These are phyloP conservation scores for Paragorgia papillata DNA, from an alignment of 92 coral and sea anemone species.

Conservation along the genomic window DNA sequence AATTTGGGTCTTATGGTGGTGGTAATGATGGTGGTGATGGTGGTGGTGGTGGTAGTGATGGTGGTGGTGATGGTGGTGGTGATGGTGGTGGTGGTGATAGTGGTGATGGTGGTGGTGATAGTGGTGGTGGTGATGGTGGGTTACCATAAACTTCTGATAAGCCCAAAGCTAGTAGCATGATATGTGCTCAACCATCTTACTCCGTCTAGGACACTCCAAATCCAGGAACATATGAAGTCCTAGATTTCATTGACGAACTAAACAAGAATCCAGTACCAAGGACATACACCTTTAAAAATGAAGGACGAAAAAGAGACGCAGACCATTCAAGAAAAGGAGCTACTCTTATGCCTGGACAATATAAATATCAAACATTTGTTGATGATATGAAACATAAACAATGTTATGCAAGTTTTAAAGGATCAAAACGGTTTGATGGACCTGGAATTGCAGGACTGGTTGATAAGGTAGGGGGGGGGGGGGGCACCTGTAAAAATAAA, in stretches of 20 bases:
- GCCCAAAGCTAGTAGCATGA: too few species aligned
- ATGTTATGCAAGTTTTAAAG: slow-evolving; percentile 78
- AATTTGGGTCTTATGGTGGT: too few species aligned
- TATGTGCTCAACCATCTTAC: too few species aligned
- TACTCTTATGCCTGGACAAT: slow-evolving; percentile 85
- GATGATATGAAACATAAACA: slow-evolving; percentile 69
- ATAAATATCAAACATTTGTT: slow-evolving; percentile 75
- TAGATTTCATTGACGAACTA: slow-evolving; percentile 81
- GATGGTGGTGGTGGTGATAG: too few species aligned
- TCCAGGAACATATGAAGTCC: slow-evolving; percentile 86
- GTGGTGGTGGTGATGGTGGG: too few species aligned
- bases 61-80: too few species aligned
- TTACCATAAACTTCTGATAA: too few species aligned
- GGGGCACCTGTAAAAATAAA: too few species aligned
- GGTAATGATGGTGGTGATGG: too few species aligned
- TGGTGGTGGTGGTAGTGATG: too few species aligned
- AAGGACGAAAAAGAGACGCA: slow-evolving; percentile 87
- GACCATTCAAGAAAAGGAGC: slow-evolving; percentile 86
- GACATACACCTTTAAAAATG: slow-evolving; percentile 88
- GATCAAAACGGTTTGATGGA: slow-evolving; percentile 81
- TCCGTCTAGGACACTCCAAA: slow-evolving; percentile 99
- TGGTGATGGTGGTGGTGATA: too few species aligned
- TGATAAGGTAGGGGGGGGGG: slow-evolving; percentile 97
- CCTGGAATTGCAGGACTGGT: slow-evolving; percentile 90
- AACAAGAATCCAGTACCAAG: slow-evolving; percentile 71